Evolutionary conservation across 2,888 invertebrate species (phyloP).

Genomic region (Zonitis immaculata): DNA sequence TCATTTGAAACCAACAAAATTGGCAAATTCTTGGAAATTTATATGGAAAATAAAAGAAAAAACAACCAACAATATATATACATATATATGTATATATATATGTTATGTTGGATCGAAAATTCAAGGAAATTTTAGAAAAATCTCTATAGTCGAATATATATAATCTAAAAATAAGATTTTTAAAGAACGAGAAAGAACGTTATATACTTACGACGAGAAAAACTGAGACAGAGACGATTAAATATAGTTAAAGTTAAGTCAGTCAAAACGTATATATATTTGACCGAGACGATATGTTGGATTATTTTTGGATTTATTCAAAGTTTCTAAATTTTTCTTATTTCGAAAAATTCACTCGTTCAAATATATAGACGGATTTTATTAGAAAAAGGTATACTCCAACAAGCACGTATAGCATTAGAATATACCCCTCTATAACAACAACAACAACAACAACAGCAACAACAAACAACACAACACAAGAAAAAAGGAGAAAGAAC

Average conservation of each 20-base stretch:
- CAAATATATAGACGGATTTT: not conserved
- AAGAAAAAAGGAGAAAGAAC: not conserved
- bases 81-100: too few species aligned
- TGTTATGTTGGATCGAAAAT: too few species aligned
- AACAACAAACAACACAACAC: not conserved
- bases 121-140: constrained; percentile 8
- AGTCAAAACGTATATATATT: constrained; percentile 24
- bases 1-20: not conserved
- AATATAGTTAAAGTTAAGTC: constrained; percentile 21
- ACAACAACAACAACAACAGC: not conserved
- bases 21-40: not conserved
- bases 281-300: constrained; percentile 22
- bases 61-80: too few species aligned
- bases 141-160: not conserved
- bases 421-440: not conserved
- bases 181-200: not conserved
- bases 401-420: not conserved
- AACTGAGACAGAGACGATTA: constrained; percentile 13
- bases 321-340: constrained; percentile 1
- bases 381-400: not conserved
- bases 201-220: not conserved
- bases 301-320: constrained; percentile 26
- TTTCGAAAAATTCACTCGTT: not conserved
- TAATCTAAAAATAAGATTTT: not conserved
- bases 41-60: too few species aligned